Base-by-base conservation (phyloP, 1,140 invertebrate species). In the Caerostris extrusa region DNA sequence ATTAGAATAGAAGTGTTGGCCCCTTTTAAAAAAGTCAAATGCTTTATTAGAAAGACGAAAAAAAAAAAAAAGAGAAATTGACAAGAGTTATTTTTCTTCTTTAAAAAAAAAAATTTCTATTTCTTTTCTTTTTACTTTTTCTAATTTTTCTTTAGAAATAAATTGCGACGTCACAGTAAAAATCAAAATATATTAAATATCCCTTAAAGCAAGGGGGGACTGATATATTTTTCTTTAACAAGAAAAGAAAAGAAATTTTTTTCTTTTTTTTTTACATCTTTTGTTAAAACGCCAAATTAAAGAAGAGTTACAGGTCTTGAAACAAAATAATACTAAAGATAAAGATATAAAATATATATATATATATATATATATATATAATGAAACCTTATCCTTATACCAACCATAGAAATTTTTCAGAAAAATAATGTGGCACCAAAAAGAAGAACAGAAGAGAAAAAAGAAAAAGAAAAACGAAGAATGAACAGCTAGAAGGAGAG, bases 131-230 rank as follows among this genome's bases (percentile, higher is more conserved):
- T 64, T 14, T 64, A 14, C 12, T 64, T 71, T 19, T 53, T 34
- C 12, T 77, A 77, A 5, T 77, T 77, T 77, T 77, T 12, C 14
- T 77, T 50, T 53, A 7, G 34, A 12, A 77, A 34, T 34, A 34
- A 77, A 12, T 77, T 34, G 34, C 89, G 92, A 93, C 86, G 92
- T 93, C 92, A 89, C 67, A 6, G 64, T 86, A 89, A 93, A 93
- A 93, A 93, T 93, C 92, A 89, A 93, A 93, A 93, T 89, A 88
- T 89, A 93, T 93, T 93, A 93, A 93, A 93, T 93, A 86, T 93
- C 92, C 55, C 53, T 93, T 89, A 93, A 93, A 93, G 92, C 64
- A 88, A 93, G 85, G 83, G 34, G 34, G 2, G 89, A 87, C 85
- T 77, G 86, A 89, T 93, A 93, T 89, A 55, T 86, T 93, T 93